A percentile compares a stretch with the other conserved stretches of the same genome.
These are phyloP conservation scores for Andrena cerasifolii DNA, from an alignment of 1,140 invertebrate species.

Conservation along the genomic window DNA sequence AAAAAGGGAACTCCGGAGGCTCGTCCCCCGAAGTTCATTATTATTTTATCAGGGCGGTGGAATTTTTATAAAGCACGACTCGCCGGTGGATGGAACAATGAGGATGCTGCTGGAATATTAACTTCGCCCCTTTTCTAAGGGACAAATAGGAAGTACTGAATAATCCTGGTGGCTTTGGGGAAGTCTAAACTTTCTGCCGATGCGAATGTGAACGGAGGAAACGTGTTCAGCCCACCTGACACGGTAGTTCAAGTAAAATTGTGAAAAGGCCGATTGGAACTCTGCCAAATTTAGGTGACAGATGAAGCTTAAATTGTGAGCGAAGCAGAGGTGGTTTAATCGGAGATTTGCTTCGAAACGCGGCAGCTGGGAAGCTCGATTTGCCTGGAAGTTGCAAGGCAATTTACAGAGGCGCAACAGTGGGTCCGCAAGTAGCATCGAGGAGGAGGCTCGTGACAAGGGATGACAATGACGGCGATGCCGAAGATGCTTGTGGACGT, in stretches of 20 bases:
- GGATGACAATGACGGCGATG: constrained; percentile 66
- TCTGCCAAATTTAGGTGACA: too few relatives aligned
- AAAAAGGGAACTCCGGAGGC: constrained; percentile 3
- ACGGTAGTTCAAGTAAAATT: too few relatives aligned
- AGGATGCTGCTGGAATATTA: constrained; percentile 6
- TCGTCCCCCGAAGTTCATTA: constrained; percentile 2
- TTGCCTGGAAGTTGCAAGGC: constrained; percentile 37
- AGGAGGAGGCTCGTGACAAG: constrained; percentile 54
- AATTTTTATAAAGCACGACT: constrained; percentile 24
- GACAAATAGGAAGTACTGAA: too few relatives aligned
- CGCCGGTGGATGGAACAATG: neutral
- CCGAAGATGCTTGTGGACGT: constrained; percentile 69
- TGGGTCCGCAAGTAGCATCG: constrained; percentile 39
- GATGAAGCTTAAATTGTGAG: too few relatives aligned
- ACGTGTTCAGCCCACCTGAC: too few relatives aligned
- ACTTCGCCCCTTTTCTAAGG: neutral
- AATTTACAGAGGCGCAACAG: constrained; percentile 36
- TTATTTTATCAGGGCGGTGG: constrained; percentile 24
- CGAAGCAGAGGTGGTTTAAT: too few relatives aligned
- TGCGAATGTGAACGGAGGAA: too few relatives aligned
- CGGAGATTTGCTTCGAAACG: neutral
- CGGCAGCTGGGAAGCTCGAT: neutral
- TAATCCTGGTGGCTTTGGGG: too few relatives aligned
- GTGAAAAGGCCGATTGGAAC: too few relatives aligned
- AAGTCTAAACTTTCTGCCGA: too few relatives aligned